These are phyloP conservation scores for Myotis yumanensis DNA, from an alignment of 2,113 vertebrate species.

Conservation along the genomic window DNA sequence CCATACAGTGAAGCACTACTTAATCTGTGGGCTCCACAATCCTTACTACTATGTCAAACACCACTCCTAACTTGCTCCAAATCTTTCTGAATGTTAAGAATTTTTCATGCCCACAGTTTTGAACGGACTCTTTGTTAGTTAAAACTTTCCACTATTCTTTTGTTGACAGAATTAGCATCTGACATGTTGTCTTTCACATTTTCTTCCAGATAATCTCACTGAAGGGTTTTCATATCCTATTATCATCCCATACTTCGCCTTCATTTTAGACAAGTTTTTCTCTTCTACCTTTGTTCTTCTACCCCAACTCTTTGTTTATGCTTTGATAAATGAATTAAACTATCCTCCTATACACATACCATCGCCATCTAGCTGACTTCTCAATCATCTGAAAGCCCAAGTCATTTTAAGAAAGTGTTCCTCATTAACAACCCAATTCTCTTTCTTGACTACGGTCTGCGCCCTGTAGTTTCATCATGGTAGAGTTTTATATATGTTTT, in stretches of 20 bases:
- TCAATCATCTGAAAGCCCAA: neutral
- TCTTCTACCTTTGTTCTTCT: neutral
- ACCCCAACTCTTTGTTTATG: neutral
- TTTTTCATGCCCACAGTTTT: neutral
- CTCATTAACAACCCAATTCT: neutral
- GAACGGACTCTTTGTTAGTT: neutral
- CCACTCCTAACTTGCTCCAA: neutral
- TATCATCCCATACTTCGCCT: neutral
- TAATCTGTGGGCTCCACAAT: neutral
- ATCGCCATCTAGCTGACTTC: neutral
- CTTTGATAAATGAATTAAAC: neutral
- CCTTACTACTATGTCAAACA: neutral
- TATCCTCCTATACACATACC: neutral
- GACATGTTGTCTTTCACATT: neutral
- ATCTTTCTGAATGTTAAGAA: neutral
- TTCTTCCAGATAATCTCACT: neutral
- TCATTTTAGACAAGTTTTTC: neutral
- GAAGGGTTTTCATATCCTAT: neutral
- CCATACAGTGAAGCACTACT: neutral
- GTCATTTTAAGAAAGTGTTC: slow-evolving; percentile 9
- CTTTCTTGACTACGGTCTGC: neutral
- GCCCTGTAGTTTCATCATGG: neutral
- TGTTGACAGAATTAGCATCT: neutral
- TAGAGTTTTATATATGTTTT: neutral
- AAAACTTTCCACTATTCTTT: neutral